Evolutionary conservation across 2,888 invertebrate genomes (phyloP).

Genomic region (Tipula confusa): DNA sequence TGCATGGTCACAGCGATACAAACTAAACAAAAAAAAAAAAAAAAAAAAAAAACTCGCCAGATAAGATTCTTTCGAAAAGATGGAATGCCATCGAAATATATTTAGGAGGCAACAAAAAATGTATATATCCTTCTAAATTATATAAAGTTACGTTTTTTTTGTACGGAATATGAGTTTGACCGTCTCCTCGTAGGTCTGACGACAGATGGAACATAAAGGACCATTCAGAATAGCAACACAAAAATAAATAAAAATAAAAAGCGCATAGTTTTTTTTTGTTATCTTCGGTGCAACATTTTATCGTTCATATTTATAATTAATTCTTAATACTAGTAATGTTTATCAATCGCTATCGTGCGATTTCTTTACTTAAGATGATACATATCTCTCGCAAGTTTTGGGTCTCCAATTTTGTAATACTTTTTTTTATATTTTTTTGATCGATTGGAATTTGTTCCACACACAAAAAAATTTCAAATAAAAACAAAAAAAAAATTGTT

Average conservation of each 20-base stretch:
- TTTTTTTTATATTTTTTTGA: not conserved
- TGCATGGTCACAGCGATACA: not conserved
- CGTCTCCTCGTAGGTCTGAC: not conserved
- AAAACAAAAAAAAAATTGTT: not conserved
- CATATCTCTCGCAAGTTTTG: not conserved
- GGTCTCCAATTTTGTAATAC: not conserved
- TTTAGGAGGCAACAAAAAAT: not conserved
- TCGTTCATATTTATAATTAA: not conserved
- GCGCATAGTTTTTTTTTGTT: not conserved
- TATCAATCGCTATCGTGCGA: not conserved
- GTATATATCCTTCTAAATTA: not conserved
- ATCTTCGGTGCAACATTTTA: not conserved
- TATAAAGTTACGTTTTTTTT: not conserved
- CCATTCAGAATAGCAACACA: not conserved
- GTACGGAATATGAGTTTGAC: not conserved
- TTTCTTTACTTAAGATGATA: not conserved
- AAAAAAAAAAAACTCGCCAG: not conserved
- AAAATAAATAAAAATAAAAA: not conserved
- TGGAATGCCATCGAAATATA: not conserved
- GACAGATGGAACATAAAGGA: constrained; percentile 4
- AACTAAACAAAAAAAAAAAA: no score
- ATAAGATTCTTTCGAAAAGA: not conserved
- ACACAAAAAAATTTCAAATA: not conserved
- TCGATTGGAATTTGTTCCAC: constrained; percentile 3
- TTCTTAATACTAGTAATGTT: constrained; percentile 3